Evolutionary conservation across 2,797 vertebrate species (phyloP), one percentile per base, ranked within the genome.

Genomic region (Peromyscus nudipes): DNA sequence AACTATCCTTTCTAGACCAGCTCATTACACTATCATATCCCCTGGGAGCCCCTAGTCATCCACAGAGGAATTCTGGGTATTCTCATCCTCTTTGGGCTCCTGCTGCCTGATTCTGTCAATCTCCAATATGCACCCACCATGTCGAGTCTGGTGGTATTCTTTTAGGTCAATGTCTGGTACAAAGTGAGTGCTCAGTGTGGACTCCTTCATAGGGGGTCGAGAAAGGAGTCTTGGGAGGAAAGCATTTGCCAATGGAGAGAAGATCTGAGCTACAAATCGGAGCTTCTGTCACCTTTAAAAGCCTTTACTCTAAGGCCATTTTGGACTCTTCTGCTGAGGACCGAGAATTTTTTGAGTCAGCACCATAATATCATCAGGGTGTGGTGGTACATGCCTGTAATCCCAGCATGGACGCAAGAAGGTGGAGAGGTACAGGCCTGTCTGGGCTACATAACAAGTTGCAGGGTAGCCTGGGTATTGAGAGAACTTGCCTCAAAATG

Each of bases 21-120:
- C 29, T 60, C 17, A 23, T 13, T 14, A 31, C 76, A 60, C 4
- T 34, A 31, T 34, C 14, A 3, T 37, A 82, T 65, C 55, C 60
- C 49, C 5, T 16, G 3, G 1, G 1, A 43, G 11, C 5, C 69
- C 23, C 29, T n/a, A 14, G 27, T 37, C 7, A 4, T 40, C 46
- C 9, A 1, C 19, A 7, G 4, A 0, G 17, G 23, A 46, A 43
- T 8, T n/a, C 19, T 69, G 37, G 12, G 12, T n/a, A 1, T 43
- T 4, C 34, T 16, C 29, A 34, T 7, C 27, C 49, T 49, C 92
- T 52, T 52, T 0, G 11, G 21, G 31, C 14, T 40, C 55, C 34
- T 0, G 4, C 10, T 0, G 23, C 17, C 34, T 21, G 0, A 0
- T 89, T 69, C 12, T 19, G 65, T 64, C 9, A 1, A 3, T 77